Percentiles rank a stretch among this genome's conserved stretches.
Conservation (phyloP, 2,888 invertebrate genomes). For the Drosophila mettleri region DNA sequence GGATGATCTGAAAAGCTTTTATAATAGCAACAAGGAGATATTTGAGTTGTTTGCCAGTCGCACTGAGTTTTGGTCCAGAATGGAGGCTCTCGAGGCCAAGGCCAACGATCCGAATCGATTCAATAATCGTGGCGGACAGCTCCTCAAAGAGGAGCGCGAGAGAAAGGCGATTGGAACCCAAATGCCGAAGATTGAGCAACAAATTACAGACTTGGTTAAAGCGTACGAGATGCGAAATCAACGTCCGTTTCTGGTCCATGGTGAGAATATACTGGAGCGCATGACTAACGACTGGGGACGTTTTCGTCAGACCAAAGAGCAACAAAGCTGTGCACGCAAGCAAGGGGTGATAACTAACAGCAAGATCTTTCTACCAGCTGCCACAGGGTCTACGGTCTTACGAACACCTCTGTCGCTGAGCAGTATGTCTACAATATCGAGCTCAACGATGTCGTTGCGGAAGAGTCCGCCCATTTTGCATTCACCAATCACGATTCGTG, state of each 20-base stretch:
- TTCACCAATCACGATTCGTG: constrained; percentile 27
- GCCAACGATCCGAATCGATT: constrained; percentile 93
- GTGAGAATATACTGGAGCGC: constrained; percentile 87
- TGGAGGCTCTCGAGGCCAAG: constrained; percentile 90
- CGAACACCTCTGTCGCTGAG: constrained; percentile 75
- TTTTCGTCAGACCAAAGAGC: constrained; percentile 83
- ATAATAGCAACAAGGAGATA: constrained; percentile 88
- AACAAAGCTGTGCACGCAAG: constrained; percentile 85
- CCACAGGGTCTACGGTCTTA: constrained; percentile 18
- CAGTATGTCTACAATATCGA: constrained; percentile 59
- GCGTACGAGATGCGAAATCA: constrained; percentile 87
- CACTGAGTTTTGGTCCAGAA: constrained; percentile 90
- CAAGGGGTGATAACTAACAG: constrained; percentile 71
- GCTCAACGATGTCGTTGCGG: constrained; percentile 61
- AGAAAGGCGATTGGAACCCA: constrained; percentile 90
- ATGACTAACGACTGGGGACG: constrained; percentile 88
- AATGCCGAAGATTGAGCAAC: constrained; percentile 90
- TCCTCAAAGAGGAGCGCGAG: constrained; percentile 94
- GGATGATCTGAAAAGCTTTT: constrained; percentile 88
- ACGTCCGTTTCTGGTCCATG: constrained; percentile 87
- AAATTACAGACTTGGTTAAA: constrained; percentile 86
- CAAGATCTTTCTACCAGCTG: constrained; percentile 45
- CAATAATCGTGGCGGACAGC: constrained; percentile 94
- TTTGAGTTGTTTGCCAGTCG: constrained; percentile 89
- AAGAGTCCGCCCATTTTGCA: constrained; percentile 71